Evolutionary conservation across 2,113 vertebrate genomes (phyloP), one percentile per base, ranked within the genome.

Genomic region (Coryphaenoides rupestris): DNA sequence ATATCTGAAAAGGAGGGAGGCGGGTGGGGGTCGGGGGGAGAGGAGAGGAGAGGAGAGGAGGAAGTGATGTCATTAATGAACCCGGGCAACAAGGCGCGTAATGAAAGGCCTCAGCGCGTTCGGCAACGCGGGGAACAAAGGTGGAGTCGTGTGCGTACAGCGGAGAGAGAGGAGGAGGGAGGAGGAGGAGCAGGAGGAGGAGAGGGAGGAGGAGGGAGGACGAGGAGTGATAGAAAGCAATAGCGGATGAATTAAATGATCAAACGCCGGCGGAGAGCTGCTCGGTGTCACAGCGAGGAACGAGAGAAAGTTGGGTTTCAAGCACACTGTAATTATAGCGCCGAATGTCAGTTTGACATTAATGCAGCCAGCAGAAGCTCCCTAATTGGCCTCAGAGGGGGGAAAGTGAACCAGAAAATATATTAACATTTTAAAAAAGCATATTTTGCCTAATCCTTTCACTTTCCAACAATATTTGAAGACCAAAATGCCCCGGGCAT

Each of bases 381-480:
- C 92, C 95, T 99, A 99, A 99, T 99, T 99, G 97, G 97, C 97
- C 96, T 99, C 97, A 94, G 95, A 98, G 96, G 96, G 96, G 96
- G 98, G 95, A 98, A 95, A 98, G 94, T 98, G 95, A 98, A 99
- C 97, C 96, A 98, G 95, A 98, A 99, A 98, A 99, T 98, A 96
- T 98, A 99, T 98, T 98, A 99, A 98, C 97, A 99, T 99, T 99
- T 98, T 94, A 96, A 99, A 99, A 98, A 98, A 99, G 92, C 97
- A 99, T 99, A 99, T 99, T 99, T 98, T 98, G 95, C 96, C 95
- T 99, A 99, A 99, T 98, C 96, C 96, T 94, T 98, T 99, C 96
- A 99, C 96, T 99, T 99, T 99, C 95, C 95, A 98, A 99, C 97
- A 99, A 98, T 99, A 99, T 99, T 99, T 99, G 97, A 99, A 98